These are phyloP conservation scores for Lutraria lutraria DNA, from an alignment of 2,888 invertebrate species.

Conservation along the genomic window DNA sequence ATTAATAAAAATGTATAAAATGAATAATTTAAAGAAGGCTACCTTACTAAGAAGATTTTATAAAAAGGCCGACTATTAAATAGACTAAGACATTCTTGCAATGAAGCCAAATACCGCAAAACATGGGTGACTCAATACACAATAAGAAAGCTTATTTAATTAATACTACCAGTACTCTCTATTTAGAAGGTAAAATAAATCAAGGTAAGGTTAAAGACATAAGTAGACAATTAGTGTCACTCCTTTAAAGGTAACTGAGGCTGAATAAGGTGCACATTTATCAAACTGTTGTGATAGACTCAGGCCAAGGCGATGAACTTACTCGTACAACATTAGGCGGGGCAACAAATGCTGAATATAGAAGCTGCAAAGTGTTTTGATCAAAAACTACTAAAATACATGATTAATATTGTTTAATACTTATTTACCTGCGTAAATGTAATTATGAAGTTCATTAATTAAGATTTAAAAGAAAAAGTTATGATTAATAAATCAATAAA, in stretches of 20 bases:
- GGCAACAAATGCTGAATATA: too few species aligned
- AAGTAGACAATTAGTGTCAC: constrained; percentile 16
- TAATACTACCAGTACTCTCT: neutral
- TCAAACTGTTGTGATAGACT: neutral
- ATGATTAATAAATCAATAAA: too few species aligned
- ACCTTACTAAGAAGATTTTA: too few species aligned
- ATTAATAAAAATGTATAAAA: too few species aligned
- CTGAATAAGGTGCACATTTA: constrained; percentile 8
- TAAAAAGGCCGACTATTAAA: neutral
- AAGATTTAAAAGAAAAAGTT: too few species aligned
- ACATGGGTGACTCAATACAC: neutral
- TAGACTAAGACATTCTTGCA: constrained; percentile 10
- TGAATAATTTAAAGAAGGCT: too few species aligned
- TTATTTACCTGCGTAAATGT: too few species aligned
- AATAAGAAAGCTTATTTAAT: neutral
- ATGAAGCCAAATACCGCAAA: constrained; percentile 3
- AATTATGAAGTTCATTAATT: too few species aligned
- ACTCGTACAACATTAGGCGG: neutral
- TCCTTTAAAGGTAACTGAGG: neutral
- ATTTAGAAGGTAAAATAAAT: constrained; percentile 11
- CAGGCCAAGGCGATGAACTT: neutral
- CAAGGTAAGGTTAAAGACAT: constrained; percentile 12
- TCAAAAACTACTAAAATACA: too few species aligned
- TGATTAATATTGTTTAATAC: too few species aligned
- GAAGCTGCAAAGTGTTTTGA: too few species aligned